Evolutionary conservation across 1,140 invertebrate genomes (phyloP).

Genomic region (Orius insidiosus): DNA sequence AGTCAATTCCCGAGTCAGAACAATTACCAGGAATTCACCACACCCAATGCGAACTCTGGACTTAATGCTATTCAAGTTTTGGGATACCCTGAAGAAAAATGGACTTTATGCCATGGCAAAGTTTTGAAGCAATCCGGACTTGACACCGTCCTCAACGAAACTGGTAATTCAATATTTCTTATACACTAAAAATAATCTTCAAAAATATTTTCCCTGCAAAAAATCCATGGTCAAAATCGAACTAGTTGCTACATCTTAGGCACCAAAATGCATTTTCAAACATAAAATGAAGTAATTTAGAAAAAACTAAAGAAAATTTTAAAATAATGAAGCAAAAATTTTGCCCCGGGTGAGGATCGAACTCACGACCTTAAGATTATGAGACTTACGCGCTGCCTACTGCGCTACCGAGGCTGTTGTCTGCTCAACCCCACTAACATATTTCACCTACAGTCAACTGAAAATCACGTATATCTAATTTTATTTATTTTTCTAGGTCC

Average conservation of each 20-base stretch:
- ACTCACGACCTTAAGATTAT: constrained; percentile 95
- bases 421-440: no score
- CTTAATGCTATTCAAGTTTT: constrained; percentile 10
- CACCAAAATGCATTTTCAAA: no score
- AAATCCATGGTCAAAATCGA: no score
- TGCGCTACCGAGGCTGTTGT: constrained; percentile 69
- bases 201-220: no score
- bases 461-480: constrained; percentile 1
- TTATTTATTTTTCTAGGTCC: constrained; percentile 33
- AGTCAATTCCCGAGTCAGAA: neutral
- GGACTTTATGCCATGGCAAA: constrained; percentile 66
- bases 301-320: neutral
- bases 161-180: constrained; percentile 31
- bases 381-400: constrained; percentile 91
- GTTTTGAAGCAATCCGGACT: constrained; percentile 62
- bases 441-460: no score
- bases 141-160: constrained; percentile 63
- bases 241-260: no score
- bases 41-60: constrained; percentile 20
- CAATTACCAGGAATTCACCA: constrained; percentile 10
- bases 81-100: constrained; percentile 43
- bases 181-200: no score
- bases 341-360: constrained; percentile 86
- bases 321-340: constrained; percentile 33
- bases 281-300: no score